A percentile compares a stretch with the other conserved stretches of the same genome.
These are phyloP conservation scores for Lepus americanus DNA, from an alignment of 2,113 vertebrate species.

Conservation along the genomic window DNA sequence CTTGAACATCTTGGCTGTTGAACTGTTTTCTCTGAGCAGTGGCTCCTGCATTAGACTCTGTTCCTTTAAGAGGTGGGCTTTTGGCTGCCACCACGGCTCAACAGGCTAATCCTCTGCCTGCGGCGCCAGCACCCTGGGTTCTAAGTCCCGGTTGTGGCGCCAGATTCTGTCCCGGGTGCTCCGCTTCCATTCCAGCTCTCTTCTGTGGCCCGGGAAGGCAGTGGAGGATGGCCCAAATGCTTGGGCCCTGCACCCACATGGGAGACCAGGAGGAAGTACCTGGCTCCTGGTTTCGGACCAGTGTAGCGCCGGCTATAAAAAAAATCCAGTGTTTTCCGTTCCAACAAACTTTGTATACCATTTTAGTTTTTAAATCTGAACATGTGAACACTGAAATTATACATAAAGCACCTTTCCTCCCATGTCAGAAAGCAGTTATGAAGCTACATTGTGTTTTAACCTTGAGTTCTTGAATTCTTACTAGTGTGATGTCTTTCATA, in stretches of 20 bases:
- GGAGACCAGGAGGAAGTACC: no score
- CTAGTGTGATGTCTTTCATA: constrained; percentile 60
- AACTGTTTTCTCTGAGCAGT: not conserved
- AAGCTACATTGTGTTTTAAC: constrained; percentile 75
- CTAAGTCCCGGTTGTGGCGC: no score
- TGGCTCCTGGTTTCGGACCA: no score
- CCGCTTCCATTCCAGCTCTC: no score
- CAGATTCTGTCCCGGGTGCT: no score
- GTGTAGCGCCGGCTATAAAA: not conserved
- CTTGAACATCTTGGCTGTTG: not conserved
- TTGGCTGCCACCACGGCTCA: no score
- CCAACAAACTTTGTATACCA: not conserved
- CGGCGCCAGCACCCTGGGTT: no score
- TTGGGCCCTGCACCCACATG: no score
- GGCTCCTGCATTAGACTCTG: not conserved
- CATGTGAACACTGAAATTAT: constrained; percentile 67
- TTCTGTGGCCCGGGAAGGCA: no score
- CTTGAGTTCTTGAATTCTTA: constrained; percentile 70
- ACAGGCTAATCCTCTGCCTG: no score
- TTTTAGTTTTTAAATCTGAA: constrained; percentile 66
- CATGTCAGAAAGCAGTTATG: constrained; percentile 38
- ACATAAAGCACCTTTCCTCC: constrained; percentile 32
- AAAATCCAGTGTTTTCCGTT: constrained; percentile 50
- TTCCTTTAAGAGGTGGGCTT: not conserved
- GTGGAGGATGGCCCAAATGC: no score